Evolutionary conservation across 2,888 invertebrate species (phyloP).

Genomic region (Nephrotoma appendiculata): DNA sequence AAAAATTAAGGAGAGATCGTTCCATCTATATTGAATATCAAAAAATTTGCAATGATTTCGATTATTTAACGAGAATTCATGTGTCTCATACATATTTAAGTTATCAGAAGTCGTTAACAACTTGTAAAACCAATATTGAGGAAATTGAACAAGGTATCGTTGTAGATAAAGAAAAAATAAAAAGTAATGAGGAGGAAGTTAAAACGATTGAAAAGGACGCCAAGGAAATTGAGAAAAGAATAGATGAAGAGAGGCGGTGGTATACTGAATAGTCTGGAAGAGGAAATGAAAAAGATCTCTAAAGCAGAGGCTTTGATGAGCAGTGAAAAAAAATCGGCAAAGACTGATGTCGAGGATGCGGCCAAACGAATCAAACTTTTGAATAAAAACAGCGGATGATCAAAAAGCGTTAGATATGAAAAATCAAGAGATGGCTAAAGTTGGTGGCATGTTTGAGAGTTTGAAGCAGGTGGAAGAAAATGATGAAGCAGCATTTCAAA

Average conservation of each 20-base stretch:
- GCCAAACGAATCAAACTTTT: slow-evolving; percentile 52
- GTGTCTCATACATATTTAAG: slow-evolving; percentile 34
- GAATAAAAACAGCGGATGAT: slow-evolving; percentile 51
- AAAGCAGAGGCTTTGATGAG: slow-evolving; percentile 49
- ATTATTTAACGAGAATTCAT: slow-evolving; percentile 56
- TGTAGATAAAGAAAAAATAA: slow-evolving; percentile 42
- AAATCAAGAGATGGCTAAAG: slow-evolving; percentile 42
- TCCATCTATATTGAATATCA: slow-evolving; percentile 77
- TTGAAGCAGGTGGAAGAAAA: slow-evolving; percentile 50
- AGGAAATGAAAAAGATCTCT: slow-evolving; percentile 45
- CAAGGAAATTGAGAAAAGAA: slow-evolving; percentile 43
- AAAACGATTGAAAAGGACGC: slow-evolving; percentile 42
- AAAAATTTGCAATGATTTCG: slow-evolving; percentile 68
- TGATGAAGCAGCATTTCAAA: slow-evolving; percentile 50
- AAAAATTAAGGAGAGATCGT: slow-evolving; percentile 72
- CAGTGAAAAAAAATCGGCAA: slow-evolving; percentile 47
- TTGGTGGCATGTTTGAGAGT: slow-evolving; percentile 47
- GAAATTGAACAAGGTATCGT: slow-evolving; percentile 38
- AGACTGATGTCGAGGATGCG: slow-evolving; percentile 50
- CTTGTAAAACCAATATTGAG: neutral
- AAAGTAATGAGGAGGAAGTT: slow-evolving; percentile 37
- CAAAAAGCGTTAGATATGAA: slow-evolving; percentile 43
- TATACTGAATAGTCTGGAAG: slow-evolving; percentile 46
- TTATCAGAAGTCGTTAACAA: slow-evolving; percentile 27
- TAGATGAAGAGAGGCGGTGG: slow-evolving; percentile 54